Evolutionary conservation across 2,888 invertebrate genomes (phyloP).

Genomic region (Erebia ligea): DNA sequence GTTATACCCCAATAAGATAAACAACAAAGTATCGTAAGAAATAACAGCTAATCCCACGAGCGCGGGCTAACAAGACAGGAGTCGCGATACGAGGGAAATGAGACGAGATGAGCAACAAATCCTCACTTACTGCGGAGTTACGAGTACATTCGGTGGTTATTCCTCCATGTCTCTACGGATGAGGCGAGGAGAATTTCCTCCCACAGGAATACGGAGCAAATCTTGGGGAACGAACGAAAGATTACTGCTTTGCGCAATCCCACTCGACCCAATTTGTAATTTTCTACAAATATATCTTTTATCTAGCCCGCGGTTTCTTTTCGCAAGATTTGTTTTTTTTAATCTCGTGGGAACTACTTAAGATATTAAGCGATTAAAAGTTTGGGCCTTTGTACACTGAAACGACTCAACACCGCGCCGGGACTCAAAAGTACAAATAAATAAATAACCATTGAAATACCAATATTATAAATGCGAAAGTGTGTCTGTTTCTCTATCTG

Average conservation of each 20-base stretch:
- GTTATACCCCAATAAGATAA: not conserved
- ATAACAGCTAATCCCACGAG: not conserved
- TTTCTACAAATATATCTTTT: not conserved
- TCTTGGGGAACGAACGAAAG: constrained; percentile 2
- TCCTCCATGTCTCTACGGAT: not conserved
- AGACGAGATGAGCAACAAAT: constrained; percentile 25
- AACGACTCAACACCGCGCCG: no score
- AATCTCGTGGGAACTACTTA: no score
- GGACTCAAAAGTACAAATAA: no score
- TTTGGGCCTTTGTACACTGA: no score
- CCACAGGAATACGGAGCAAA: not conserved
- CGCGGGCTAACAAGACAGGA: not conserved
- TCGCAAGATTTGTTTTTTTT: no score
- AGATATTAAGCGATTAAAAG: no score
- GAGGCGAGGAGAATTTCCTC: constrained; percentile 9
- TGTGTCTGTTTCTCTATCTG: no score
- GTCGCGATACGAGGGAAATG: constrained; percentile 9
- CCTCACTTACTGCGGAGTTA: not conserved
- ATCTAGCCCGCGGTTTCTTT: not conserved
- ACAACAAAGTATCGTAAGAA: not conserved
- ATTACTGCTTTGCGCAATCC: constrained; percentile 7
- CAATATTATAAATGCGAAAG: no score
- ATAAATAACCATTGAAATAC: no score
- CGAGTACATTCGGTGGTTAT: constrained; percentile 2
- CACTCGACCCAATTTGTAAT: constrained; percentile 5